Evolutionary conservation across 2,113 vertebrate species (phyloP).

Genomic region (Callionymus lyra): DNA sequence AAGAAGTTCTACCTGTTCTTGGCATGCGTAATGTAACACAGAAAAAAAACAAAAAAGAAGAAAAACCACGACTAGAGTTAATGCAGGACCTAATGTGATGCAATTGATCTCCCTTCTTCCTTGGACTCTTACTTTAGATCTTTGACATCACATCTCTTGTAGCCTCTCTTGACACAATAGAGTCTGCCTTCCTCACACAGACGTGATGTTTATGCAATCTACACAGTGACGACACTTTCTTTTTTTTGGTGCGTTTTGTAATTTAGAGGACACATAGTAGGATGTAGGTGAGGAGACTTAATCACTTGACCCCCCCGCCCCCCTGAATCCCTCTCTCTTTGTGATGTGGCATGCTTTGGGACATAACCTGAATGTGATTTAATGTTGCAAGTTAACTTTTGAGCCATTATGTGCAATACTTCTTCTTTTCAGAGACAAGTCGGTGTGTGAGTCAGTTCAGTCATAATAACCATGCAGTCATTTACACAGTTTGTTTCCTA

Average conservation of each 20-base stretch:
- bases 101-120: constrained; percentile 85
- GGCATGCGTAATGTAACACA: constrained; percentile 95
- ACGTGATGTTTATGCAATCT: constrained; percentile 84
- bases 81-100: constrained; percentile 91
- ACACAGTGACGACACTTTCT: constrained; percentile 78
- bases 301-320: constrained; percentile 77
- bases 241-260: constrained; percentile 69
- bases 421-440: constrained; percentile 88
- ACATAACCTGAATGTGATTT: constrained; percentile 99
- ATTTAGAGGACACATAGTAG: constrained; percentile 86
- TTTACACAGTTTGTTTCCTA: constrained; percentile 85
- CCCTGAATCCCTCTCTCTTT: constrained; percentile 34
- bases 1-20: constrained; percentile 82
- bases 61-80: constrained; percentile 80
- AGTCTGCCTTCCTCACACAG: constrained; percentile 95
- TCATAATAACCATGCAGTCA: constrained; percentile 93
- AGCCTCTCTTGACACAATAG: constrained; percentile 77
- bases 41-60: not conserved
- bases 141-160: constrained; percentile 58
- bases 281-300: constrained; percentile 88
- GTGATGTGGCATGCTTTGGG: constrained; percentile 95
- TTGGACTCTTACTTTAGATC: constrained; percentile 66
- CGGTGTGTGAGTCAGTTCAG: constrained; percentile 87
- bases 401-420: constrained; percentile 99
- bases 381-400: constrained; percentile 98